These are phyloP conservation scores for Saccostrea glomerata DNA, from an alignment of 1,140 invertebrate species.

Conservation along the genomic window DNA sequence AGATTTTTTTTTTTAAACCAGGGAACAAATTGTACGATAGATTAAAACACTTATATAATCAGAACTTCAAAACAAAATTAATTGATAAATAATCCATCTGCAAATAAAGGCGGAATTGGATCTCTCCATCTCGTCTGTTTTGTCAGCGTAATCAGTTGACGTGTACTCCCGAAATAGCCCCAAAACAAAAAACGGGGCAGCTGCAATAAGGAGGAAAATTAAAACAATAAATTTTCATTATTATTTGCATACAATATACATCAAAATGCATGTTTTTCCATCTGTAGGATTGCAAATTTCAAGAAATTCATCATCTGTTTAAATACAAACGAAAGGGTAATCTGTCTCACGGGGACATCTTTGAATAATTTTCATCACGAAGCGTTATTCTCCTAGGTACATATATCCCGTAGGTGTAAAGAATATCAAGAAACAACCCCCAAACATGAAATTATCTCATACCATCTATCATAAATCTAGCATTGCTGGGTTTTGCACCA, in stretches of 20 bases:
- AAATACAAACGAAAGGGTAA: slow-evolving; percentile 14
- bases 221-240: slow-evolving; percentile 35
- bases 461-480: slow-evolving; percentile 35
- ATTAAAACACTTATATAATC: not conserved
- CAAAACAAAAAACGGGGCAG: slow-evolving; percentile 9
- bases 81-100: not conserved
- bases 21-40: no score
- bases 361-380: slow-evolving; percentile 29
- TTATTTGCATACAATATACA: slow-evolving; percentile 38
- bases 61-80: not conserved
- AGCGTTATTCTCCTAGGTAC: slow-evolving; percentile 8
- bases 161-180: not conserved
- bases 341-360: not conserved
- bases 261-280: slow-evolving; percentile 36
- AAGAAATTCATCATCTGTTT: not conserved
- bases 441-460: slow-evolving; percentile 38
- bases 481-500: slow-evolving; percentile 14
- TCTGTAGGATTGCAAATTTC: slow-evolving; percentile 31
- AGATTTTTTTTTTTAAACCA: no score
- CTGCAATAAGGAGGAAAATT: slow-evolving; percentile 30
- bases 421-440: slow-evolving; percentile 33
- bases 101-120: slow-evolving; percentile 1
- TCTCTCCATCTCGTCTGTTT: not conserved
- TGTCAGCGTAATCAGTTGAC: not conserved
- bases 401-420: slow-evolving; percentile 29